Conservation (phyloP, 2,113 vertebrate genomes). For the Cheilinus undulatus region DNA sequence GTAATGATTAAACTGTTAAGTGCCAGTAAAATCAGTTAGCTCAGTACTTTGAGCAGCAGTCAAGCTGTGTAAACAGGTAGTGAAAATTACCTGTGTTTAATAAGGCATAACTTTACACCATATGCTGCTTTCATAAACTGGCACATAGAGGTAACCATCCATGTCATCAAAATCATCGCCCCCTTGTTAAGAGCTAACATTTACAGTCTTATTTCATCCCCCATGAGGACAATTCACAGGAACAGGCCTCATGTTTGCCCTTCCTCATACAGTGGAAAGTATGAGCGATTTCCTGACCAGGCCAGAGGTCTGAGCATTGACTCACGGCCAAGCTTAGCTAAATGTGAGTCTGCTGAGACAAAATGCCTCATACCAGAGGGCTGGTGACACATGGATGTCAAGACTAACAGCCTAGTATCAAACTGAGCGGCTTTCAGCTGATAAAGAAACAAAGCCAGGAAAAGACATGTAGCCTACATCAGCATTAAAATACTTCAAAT, state of each 20-base stretch:
- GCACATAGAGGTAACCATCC: not conserved
- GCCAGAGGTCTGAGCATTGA: constrained; percentile 42
- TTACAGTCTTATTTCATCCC: constrained; percentile 13
- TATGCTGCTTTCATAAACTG: not conserved
- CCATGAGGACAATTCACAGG: constrained; percentile 20
- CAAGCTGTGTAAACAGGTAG: too few relatives aligned
- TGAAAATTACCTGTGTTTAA: too few relatives aligned
- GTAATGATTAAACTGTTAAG: too few relatives aligned
- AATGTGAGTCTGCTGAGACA: constrained; percentile 22
- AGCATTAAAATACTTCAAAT: not conserved
- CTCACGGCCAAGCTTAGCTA: constrained; percentile 35
- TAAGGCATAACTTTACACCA: not conserved
- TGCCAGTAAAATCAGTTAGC: too few relatives aligned
- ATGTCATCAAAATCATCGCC: not conserved
- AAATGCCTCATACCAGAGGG: not conserved
- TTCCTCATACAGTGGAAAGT: constrained; percentile 52
- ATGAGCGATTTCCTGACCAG: constrained; percentile 26
- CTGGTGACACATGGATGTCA: constrained; percentile 46
- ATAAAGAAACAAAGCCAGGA: not conserved
- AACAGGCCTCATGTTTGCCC: constrained; percentile 32
- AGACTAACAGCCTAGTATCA: constrained; percentile 40
- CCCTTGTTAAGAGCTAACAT: constrained; percentile 22
- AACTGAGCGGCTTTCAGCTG: constrained; percentile 15
- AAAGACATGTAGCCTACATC: not conserved
- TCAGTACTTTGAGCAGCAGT: too few relatives aligned